These are phyloP conservation scores for Cygnus buccinator DNA, from an alignment of 2,113 vertebrate genomes.

Conservation along the genomic window DNA sequence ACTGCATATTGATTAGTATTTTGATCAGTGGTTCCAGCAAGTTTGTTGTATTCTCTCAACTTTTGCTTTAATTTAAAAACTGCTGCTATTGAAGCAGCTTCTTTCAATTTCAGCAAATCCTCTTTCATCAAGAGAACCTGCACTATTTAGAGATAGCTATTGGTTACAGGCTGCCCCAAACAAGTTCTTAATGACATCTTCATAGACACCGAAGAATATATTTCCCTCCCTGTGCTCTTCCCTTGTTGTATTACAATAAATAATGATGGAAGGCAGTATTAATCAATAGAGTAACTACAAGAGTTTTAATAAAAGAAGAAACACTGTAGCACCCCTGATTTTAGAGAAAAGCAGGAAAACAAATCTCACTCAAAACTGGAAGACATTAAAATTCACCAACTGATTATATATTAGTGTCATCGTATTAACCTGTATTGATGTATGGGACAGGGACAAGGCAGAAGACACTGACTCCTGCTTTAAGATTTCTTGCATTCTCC, in stretches of 20 bases:
- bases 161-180: background rate
- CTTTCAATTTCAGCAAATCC: background rate
- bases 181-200: background rate
- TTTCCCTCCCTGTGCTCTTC: background rate
- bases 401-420: fast-evolving
- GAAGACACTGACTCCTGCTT: background rate
- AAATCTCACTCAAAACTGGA: background rate
- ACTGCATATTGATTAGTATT: background rate
- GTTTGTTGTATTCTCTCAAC: background rate
- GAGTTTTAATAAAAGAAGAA: background rate
- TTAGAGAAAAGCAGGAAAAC: background rate
- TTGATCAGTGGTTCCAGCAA: background rate
- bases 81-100: background rate
- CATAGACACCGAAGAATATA: background rate
- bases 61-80: background rate
- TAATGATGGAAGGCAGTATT: fast-evolving
- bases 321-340: fast-evolving
- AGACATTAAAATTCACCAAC: background rate
- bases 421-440: fast-evolving
- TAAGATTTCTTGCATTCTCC: background rate
- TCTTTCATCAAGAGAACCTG: background rate
- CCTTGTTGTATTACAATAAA: background rate
- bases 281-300: background rate
- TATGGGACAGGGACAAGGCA: background rate
- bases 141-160: background rate